Evolutionary conservation across 1,140 invertebrate genomes (phyloP), one percentile per base, ranked within the genome.

Genomic region (Magallana ariakensis): DNA sequence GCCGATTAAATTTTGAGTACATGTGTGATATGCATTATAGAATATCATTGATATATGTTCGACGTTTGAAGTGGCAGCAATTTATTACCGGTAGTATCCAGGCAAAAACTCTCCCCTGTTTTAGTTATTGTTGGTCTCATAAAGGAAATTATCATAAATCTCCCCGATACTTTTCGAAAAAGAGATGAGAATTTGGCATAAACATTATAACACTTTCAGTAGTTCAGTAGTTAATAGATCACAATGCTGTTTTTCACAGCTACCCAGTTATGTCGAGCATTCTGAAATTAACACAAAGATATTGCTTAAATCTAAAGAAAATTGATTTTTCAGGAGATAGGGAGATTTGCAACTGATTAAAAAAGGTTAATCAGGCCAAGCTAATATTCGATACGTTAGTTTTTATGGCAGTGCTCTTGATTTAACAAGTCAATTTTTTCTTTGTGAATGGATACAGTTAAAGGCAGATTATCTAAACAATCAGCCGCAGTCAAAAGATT

Each of bases 1-100:
- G 55, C 82, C 57, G 82, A 84, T 84, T 86, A 80, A 86, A 86
- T 60, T 46, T 80, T 86, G 57, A 86, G 26, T 54, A 56, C 53
- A 58, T 81, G 75, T 86, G 56, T 57, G 87, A 88, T 88, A 88
- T 88, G 87, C 83, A 88, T 88, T 86, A 88, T 84, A 84, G 85
- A 84, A 86, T 84, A 80, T 84, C 57, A 86, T 83, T 86, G 87
- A 88, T 88, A 88, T 88, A 88, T 88, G 85, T 84, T 83, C 46
- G 60, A 86, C 83, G 83, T 87, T 87, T 84, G 62, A 87, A 87
- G 86, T 84, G 80, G 70, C 46, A 66, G 83, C 82, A 84, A 88
- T 88, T 86, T 84, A 88, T 88, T 60, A 86, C 62, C 85, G 60
- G 58, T n/a, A 82, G 80, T 82, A 82, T 82, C 80, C 80, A 54